These are phyloP conservation scores for Diplosoma virens DNA, from an alignment of 23 tunicate genomes.

Conservation along the genomic window DNA sequence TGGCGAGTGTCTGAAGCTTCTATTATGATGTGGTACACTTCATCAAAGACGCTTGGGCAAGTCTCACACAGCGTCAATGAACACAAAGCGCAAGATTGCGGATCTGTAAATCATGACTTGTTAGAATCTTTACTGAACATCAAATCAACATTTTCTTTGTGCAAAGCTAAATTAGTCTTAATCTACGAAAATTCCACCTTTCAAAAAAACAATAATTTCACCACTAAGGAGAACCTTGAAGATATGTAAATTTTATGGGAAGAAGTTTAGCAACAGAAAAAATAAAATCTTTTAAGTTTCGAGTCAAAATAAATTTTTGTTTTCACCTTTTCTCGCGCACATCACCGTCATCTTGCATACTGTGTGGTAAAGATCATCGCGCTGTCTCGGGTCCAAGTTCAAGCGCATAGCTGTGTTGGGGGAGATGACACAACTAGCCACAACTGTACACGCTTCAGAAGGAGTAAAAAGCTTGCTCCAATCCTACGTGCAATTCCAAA, in stretches of 20 bases:
- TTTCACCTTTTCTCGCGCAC: constrained; percentile 62
- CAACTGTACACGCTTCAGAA: constrained; percentile 73
- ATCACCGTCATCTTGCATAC: constrained; percentile 77
- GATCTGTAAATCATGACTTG: too few species aligned
- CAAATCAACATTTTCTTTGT: too few species aligned
- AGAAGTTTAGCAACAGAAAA: too few species aligned
- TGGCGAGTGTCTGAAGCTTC: constrained; percentile 53
- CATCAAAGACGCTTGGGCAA: constrained; percentile 49
- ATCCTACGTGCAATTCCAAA: constrained; percentile 15
- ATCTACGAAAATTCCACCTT: neutral
- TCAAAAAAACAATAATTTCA: too few species aligned
- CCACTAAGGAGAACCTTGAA: too few species aligned
- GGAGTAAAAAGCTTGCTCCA: constrained; percentile 77
- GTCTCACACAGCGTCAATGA: constrained; percentile 60
- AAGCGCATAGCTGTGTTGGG: constrained; percentile 75
- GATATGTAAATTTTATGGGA: too few species aligned
- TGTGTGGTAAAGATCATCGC: constrained; percentile 56
- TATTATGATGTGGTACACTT: constrained; percentile 54
- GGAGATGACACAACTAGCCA: constrained; percentile 62
- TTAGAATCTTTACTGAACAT: too few species aligned
- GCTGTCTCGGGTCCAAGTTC: constrained; percentile 55
- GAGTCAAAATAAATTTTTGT: too few species aligned
- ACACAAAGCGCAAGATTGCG: constrained; percentile 61
- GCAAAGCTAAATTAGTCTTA: too few species aligned
- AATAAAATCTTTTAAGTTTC: too few species aligned